These are phyloP conservation scores for Anticlea derivata DNA, from an alignment of 2,888 invertebrate species.

Conservation along the genomic window DNA sequence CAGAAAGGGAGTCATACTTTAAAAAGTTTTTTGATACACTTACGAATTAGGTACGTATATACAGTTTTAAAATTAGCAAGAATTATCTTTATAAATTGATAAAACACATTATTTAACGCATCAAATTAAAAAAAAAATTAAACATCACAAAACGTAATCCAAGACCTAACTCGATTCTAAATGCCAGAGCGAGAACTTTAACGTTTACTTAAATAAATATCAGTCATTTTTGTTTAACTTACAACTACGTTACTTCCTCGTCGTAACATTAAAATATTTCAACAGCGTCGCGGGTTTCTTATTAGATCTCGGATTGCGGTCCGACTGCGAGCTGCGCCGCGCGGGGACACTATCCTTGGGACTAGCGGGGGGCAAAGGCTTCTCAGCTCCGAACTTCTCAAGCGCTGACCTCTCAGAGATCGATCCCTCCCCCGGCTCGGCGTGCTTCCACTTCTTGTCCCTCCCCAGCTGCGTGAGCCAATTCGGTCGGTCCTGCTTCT, in stretches of 20 bases:
- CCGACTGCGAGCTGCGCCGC: constrained; percentile 55
- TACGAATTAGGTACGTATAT: too few relatives aligned
- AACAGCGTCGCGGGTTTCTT: constrained; percentile 59
- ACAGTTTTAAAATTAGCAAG: too few relatives aligned
- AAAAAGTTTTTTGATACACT: too few relatives aligned
- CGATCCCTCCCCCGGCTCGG: not conserved
- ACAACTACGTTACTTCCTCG: constrained; percentile 44
- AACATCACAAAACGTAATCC: not conserved
- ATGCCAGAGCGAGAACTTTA: not conserved
- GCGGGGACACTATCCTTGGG: constrained; percentile 56
- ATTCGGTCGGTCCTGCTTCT: constrained; percentile 77
- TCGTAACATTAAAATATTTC: constrained; percentile 63
- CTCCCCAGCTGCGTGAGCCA: constrained; percentile 85
- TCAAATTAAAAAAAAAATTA: not conserved
- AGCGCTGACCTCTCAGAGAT: constrained; percentile 16
- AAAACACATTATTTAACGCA: too few relatives aligned
- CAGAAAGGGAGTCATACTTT: too few relatives aligned
- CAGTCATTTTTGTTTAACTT: constrained; percentile 36
- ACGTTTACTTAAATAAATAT: constrained; percentile 31
- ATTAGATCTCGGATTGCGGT: constrained; percentile 51
- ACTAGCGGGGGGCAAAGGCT: constrained; percentile 43
- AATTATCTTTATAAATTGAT: too few relatives aligned
- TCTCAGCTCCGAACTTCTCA: constrained; percentile 1
- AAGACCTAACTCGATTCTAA: not conserved
- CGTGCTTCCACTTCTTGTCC: constrained; percentile 40